phyloP scores from a whole-genome alignment of 2,797 vertebrate genomes.

The Rachycentron canadum region DNA sequence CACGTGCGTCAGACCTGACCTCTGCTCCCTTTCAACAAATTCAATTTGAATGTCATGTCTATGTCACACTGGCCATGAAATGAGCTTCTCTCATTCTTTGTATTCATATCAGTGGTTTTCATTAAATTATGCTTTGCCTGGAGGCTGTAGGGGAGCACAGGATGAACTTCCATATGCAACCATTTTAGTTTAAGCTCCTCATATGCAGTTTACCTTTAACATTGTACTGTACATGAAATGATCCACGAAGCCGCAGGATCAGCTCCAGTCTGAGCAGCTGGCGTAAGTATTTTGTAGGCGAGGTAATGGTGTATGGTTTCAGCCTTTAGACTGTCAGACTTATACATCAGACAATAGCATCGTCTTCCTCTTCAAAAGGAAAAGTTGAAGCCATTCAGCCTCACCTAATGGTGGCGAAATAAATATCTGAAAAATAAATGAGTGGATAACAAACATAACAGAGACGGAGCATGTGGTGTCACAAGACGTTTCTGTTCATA shows the following conservation, averaged over 20 bases:
- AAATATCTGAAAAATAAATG: no score
- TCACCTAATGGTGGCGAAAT: not conserved
- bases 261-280: slow-evolving; percentile 23
- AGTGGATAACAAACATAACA: no score
- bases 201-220: slow-evolving; percentile 28
- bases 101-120: slow-evolving; percentile 17
- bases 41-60: slow-evolving; percentile 10
- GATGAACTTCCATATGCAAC: slow-evolving; percentile 22
- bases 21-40: slow-evolving; percentile 13
- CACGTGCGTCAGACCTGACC: slow-evolving; percentile 26
- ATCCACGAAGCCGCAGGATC: slow-evolving; percentile 32
- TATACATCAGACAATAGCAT: not conserved
- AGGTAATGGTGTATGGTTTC: not conserved
- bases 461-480: no score
- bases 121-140: slow-evolving; percentile 18
- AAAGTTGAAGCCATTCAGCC: not conserved
- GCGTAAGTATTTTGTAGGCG: not conserved
- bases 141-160: not conserved
- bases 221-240: slow-evolving; percentile 22
- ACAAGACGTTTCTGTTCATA: no score
- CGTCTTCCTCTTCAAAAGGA: not conserved
- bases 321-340: not conserved
- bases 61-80: slow-evolving; percentile 10
- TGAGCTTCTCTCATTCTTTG: not conserved
- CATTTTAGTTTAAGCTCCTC: slow-evolving; percentile 7